Conservation (phyloP, 2,113 vertebrate species). For the Chelonoidis abingdonii region DNA sequence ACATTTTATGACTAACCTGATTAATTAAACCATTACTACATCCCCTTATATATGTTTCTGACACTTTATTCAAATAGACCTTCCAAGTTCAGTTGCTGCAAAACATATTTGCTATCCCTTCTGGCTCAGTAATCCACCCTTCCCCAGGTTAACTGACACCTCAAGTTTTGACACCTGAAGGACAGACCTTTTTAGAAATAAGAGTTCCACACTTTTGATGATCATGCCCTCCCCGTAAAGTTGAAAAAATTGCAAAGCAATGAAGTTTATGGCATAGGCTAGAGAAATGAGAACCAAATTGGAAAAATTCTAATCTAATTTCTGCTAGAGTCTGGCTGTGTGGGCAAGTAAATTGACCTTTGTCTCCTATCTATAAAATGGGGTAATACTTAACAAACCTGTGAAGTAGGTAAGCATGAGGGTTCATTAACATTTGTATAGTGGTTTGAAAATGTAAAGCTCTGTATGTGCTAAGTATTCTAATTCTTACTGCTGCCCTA, state of each 20-base stretch:
- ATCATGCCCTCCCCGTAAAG: not conserved
- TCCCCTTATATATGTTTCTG: accelerated
- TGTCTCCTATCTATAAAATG: not conserved
- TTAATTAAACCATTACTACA: not conserved
- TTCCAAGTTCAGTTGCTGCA: not conserved
- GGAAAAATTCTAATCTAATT: not conserved
- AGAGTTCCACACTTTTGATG: not conserved
- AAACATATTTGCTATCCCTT: accelerated
- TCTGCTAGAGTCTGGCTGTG: accelerated
- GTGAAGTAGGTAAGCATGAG: not conserved
- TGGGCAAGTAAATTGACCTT: not conserved
- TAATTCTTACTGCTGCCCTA: not conserved
- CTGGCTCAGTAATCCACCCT: not conserved
- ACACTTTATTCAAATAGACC: not conserved
- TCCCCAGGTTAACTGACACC: not conserved
- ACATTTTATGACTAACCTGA: not conserved
- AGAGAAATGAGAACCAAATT: not conserved
- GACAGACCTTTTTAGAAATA: not conserved
- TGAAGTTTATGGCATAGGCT: not conserved
- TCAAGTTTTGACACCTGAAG: not conserved
- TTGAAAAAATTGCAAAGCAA: not conserved
- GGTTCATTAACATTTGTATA: not conserved
- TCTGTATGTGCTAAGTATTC: not conserved
- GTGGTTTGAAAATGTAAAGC: not conserved
- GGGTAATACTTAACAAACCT: not conserved